phyloP scores from a whole-genome alignment of 2,888 invertebrate species.

The Epinotia bilunana region DNA sequence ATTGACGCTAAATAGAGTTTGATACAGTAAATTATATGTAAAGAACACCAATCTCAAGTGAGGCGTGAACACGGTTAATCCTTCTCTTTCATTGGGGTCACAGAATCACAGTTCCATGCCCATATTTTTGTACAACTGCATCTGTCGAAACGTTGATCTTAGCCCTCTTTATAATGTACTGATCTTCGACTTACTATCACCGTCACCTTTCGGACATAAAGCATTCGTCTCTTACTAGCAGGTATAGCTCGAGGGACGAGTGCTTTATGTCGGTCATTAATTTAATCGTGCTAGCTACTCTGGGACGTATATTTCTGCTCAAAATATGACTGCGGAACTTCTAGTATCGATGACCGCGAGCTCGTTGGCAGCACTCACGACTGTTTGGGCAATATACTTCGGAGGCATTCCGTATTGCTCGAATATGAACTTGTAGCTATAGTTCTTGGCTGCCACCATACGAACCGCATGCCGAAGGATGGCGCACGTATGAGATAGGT shows the following conservation, averaged over 20 bases:
- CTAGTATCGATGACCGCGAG: constrained; percentile 50
- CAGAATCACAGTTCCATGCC: background rate
- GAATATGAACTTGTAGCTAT: constrained; percentile 64
- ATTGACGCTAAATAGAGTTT: too few relatives aligned
- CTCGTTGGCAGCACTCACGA: constrained; percentile 57
- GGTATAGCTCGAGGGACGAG: background rate
- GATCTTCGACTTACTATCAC: background rate
- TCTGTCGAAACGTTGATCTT: background rate
- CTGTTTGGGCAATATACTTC: constrained; percentile 59
- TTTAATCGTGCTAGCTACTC: background rate
- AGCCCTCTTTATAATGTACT: background rate
- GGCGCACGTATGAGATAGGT: constrained; percentile 54
- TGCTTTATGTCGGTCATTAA: background rate
- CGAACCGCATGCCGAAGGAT: constrained; percentile 61
- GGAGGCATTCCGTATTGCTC: constrained; percentile 62
- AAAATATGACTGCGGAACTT: constrained; percentile 38
- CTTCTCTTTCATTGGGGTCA: background rate
- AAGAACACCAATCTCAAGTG: too few relatives aligned
- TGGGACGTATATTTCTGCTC: background rate
- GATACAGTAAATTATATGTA: too few relatives aligned
- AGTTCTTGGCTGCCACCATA: constrained; percentile 54
- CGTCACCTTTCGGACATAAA: background rate
- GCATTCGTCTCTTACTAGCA: background rate
- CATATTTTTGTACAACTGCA: background rate
- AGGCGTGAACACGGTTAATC: too few relatives aligned